Evolutionary conservation across 2,888 invertebrate species (phyloP), one percentile per base, ranked within the genome.

Genomic region (Dermolepida albohirtum): DNA sequence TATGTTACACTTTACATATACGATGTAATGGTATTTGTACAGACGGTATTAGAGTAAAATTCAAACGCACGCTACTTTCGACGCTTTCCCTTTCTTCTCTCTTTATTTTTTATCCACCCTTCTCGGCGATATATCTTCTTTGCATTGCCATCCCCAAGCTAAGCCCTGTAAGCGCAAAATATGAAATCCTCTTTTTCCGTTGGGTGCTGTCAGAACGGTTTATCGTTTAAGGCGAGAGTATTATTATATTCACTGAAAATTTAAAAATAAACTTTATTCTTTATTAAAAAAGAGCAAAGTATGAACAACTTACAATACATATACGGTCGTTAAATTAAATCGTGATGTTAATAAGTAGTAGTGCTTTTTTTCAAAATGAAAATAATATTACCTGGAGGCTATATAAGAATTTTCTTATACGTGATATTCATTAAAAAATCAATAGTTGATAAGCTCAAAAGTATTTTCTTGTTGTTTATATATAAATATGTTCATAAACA

Each of bases 111-210:
- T 57, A 66, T 66, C 70, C 64, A 67, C 70, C 71, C 66, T 14
- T 29, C 44, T 34, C 14, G 59, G 29, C 59, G 44, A 59, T 70
- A 73, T 73, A 73, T 75, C 74, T 74, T 73, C 73, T 76, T 76
- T 76, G 72, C 76, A 74, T 76, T 70, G 27, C 14, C 34, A 12
- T 52, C 44, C 64, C 52, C 40, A 65, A 71, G 72, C 73, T 74
- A 72, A 74, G 73, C 74, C 72, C 69, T 59, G 66, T 73, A 71
- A 72, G 70, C 73, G 71, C 71, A 75, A 75, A 75, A 75, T 75
- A 72, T 73, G 74, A 75, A 76, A 76, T 76, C 76, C 75, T 71
- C 76, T 76, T 76, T 75, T 74, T 73, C 59, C 59, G 59, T 47
- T 57, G 50, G 57, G 57, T 57, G 57, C 66, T 66, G 55, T 66